Percentiles rank a stretch among this genome's conserved stretches.
phyloP scores from a whole-genome alignment of 2,888 invertebrate species.

The Nemoura dubitans region DNA sequence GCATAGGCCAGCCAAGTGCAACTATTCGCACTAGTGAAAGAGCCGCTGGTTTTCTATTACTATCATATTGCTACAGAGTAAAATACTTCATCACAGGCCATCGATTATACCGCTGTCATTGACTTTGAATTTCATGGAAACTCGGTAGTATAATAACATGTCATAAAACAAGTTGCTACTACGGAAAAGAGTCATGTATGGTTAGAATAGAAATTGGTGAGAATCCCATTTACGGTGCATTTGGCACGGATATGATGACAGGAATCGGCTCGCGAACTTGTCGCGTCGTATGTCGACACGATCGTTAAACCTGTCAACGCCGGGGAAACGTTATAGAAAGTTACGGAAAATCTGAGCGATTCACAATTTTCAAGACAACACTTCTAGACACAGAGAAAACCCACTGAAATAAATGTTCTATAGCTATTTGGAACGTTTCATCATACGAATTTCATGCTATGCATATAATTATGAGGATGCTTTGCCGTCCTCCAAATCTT shows the following conservation, averaged over 20 bases:
- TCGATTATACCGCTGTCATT: conserved; percentile 7
- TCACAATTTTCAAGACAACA: too few relatives aligned
- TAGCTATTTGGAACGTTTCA: too few relatives aligned
- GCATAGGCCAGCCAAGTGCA: too few relatives aligned
- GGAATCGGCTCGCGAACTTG: not conserved
- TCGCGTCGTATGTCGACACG: not conserved
- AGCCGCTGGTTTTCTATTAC: not conserved
- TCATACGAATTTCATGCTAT: too few relatives aligned
- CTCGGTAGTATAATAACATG: not conserved
- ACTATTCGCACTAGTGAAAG: not conserved
- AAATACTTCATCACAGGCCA: not conserved
- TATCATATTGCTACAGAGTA: conserved; percentile 7
- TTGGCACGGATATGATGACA: not conserved
- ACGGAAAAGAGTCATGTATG: not conserved
- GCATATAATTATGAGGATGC: too few relatives aligned
- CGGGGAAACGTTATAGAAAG: too few relatives aligned
- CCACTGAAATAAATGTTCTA: too few relatives aligned
- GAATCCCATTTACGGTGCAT: not conserved
- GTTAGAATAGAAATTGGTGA: conserved; percentile 16
- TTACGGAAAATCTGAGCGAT: too few relatives aligned
- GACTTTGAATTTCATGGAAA: conserved; percentile 19
- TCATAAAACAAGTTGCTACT: not conserved
- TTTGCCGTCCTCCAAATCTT: too few relatives aligned
- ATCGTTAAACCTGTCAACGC: too few relatives aligned
- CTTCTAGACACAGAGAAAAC: too few relatives aligned